Base-by-base conservation (phyloP, 2,797 vertebrate species). In the Carduelis carduelis region DNA sequence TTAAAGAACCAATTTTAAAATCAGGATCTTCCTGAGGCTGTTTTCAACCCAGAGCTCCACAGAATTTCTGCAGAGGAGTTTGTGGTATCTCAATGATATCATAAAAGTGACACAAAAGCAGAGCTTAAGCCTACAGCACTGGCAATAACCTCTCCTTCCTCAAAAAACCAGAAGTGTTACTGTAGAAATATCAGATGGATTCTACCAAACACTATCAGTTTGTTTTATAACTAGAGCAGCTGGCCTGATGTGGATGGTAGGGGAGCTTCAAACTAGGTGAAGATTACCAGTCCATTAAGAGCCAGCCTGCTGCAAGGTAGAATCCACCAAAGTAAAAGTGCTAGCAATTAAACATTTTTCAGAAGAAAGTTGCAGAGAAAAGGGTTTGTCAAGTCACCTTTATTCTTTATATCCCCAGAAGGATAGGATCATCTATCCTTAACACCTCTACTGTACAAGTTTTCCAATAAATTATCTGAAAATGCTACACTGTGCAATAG, bases 401-500 rank as follows among this genome's bases (percentile, higher is more conserved):
- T 41, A 19, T 21, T 80, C 20, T 64, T 70, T 37, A 77, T 16
- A 70, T 27, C 11, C 16, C 15, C 19, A 72, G 52, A 91, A 82
- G 27, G 11, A 20, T 22, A 89, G 56, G n/a, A 37, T 87, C 43
- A 41, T 59, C 21, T 60, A 13, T 79, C 16, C 27, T 53, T 56
- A 80, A 74, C 16, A 16, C 13, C 3, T 55, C 41, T 84, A 8
- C 32, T 66, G 7, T 52, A 55, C 21, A 83, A 74, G 14, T 68
- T 47, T 76, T 61, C 35, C 12, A 71, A 6, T 34, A 82, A 78
- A 32, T 83, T 95, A 97, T 92, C 87, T 96, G 81, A 97, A 97
- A 91, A 87, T 82, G 16, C 83, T 96, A n/a, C 83, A 82, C 8
- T 94, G 68, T 43, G 84, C 93, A 87, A 94, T 60, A 4, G 88